Evolutionary conservation across 2,113 vertebrate species (phyloP).

Genomic region (Galeopterus variegatus): DNA sequence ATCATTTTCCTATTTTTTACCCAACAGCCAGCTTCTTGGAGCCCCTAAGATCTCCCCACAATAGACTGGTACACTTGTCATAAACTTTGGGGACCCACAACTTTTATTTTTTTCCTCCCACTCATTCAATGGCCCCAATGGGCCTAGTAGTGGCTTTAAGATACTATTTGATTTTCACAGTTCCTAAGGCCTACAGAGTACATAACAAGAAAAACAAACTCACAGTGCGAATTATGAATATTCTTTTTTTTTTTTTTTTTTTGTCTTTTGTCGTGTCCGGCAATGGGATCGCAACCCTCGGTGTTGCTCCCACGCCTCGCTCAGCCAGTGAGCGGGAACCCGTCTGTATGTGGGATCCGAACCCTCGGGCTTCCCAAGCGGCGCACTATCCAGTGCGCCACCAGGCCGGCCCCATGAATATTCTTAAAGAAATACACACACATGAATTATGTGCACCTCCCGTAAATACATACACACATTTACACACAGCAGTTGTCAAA

Average conservation of each 20-base stretch:
- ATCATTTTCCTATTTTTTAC: too few relatives aligned
- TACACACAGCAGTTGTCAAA: background rate
- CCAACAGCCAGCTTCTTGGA: background rate
- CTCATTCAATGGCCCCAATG: conserved; percentile 13
- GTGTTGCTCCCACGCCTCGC: too few relatives aligned
- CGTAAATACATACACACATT: conserved; percentile 28
- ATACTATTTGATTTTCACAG: conserved; percentile 52
- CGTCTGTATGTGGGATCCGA: too few relatives aligned
- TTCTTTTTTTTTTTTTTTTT: too few relatives aligned
- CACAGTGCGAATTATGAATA: conserved; percentile 14
- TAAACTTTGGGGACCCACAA: background rate
- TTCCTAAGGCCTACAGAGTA: background rate
- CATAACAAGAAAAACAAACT: conserved; percentile 52
- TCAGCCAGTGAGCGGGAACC: too few relatives aligned
- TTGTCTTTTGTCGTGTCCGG: too few relatives aligned
- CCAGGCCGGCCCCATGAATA: too few relatives aligned
- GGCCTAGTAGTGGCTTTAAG: conserved; percentile 35
- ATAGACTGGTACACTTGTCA: background rate
- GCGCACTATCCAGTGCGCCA: too few relatives aligned
- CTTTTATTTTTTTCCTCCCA: background rate
- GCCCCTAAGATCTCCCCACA: background rate
- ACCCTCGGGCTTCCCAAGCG: too few relatives aligned
- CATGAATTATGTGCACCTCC: background rate
- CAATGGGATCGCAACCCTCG: too few relatives aligned
- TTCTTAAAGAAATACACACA: conserved; percentile 40